Evolutionary conservation across 2,888 invertebrate genomes (phyloP), one percentile per base, ranked within the genome.

Genomic region (Abscondita cerata): DNA sequence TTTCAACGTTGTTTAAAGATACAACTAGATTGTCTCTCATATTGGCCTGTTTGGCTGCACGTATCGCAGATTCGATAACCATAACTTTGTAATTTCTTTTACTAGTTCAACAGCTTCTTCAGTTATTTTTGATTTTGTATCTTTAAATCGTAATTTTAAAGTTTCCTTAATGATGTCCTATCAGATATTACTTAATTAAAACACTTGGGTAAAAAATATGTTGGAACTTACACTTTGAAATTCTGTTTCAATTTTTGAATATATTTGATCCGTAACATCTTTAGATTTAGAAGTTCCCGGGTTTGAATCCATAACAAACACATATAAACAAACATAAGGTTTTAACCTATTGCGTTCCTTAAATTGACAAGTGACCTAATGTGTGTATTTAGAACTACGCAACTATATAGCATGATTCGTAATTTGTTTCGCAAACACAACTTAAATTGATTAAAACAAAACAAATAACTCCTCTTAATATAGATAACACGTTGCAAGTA

Each of bases 121-220:
- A 6, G 81, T 82, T 20, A 86, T 78, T 73, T 84, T 85, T 1
- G 81, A 84, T 74, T 85, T 86, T 66, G 83, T 80, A 71, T 85
- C 84, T 73, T 81, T 79, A 69, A 84, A 85, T 38, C 83, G 81
- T 20, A 81, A 80, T 69, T 84, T 82, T 1, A 86, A 68, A 4
- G 83, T 77, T 66, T 86, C 85, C 72, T 83, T 85, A 56, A 86
- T 81, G 6, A 84, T 75, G 65, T 84, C 83, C 85, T 86, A 66
- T 44, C 73, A 73, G 50, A 16, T 41, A 15, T 36, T 36, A 12
- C 6, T 36, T 51, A 16, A 1, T 34, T 2, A 11, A 36, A 36
- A 36, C 18, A 11, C 3, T 18, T 18, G 19, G 19, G 4, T 46
- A 9, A 1, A 25, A 6, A 4, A 25, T 25, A n/a, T n/a, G n/a